Evolutionary conservation across 2,797 vertebrate species (phyloP).

Genomic region (Coranthus polyacanthus): DNA sequence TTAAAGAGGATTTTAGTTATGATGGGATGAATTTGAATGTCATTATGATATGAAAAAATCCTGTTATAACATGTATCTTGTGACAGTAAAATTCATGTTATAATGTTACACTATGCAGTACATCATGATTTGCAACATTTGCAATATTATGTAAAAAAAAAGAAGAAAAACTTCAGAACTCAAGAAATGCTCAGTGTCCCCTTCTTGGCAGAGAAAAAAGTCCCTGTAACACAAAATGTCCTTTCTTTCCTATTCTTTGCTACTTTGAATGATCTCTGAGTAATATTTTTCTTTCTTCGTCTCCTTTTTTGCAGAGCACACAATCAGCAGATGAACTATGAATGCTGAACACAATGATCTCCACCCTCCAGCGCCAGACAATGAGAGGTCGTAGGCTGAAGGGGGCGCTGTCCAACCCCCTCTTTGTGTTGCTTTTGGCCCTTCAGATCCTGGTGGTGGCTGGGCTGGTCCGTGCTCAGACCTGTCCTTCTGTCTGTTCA

Average conservation of each 20-base stretch:
- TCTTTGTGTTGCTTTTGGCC: slow-evolving; percentile 97
- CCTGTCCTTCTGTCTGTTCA: slow-evolving; percentile 97
- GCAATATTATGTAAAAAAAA: too few species aligned
- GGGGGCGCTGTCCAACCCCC: slow-evolving; percentile 99
- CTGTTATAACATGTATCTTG: too few species aligned
- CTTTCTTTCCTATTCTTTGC: background rate
- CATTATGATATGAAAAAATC: too few species aligned
- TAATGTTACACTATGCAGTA: too few species aligned
- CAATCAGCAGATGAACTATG: slow-evolving; percentile 98
- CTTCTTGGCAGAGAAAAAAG: too few species aligned
- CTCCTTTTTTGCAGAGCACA: slow-evolving; percentile 84
- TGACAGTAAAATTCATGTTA: too few species aligned
- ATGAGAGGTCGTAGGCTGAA: slow-evolving; percentile 99
- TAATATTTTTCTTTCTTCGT: slow-evolving; percentile 33
- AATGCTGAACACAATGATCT: slow-evolving; percentile 99
- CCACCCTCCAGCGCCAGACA: slow-evolving; percentile 99
- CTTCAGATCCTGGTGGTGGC: slow-evolving; percentile 98
- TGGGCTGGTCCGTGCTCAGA: slow-evolving; percentile 96
- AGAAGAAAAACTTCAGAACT: too few species aligned
- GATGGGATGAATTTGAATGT: too few species aligned
- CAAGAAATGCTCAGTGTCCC: too few species aligned
- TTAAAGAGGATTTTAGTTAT: too few species aligned
- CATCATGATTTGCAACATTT: too few species aligned
- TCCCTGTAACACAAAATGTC: background rate
- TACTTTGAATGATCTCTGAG: slow-evolving; percentile 26